These are phyloP conservation scores for Chrysemys picta DNA, from an alignment of 2,113 vertebrate species.

Conservation along the genomic window DNA sequence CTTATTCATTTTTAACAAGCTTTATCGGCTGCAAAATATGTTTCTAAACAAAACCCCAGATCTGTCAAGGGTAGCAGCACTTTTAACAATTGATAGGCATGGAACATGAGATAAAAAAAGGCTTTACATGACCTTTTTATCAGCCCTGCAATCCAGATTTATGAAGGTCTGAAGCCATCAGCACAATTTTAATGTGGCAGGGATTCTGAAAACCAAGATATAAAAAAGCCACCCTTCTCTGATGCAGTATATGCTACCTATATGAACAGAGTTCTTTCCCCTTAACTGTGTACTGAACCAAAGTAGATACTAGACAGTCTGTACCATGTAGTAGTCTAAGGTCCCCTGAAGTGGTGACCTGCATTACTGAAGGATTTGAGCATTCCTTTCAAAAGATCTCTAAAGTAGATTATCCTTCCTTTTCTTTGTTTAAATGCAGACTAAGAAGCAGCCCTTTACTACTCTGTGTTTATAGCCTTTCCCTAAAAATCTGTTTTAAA, in stretches of 20 bases:
- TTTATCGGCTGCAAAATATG: background rate
- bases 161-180: background rate
- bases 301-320: background rate
- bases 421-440: background rate
- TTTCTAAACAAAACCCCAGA: background rate
- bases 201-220: background rate
- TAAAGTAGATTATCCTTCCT: background rate
- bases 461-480: background rate
- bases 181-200: fast-evolving
- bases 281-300: background rate
- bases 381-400: background rate
- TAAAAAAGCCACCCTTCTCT: background rate
- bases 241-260: fast-evolving
- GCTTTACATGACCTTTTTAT: background rate
- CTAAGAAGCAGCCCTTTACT: background rate
- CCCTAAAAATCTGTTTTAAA: background rate
- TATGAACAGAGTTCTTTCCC: background rate
- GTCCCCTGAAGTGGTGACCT: background rate
- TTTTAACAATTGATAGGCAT: background rate
- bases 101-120: background rate
- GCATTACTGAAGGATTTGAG: background rate
- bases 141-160: background rate
- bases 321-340: background rate
- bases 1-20: background rate
- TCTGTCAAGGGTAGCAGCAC: background rate